Evolutionary conservation across 1,140 invertebrate species (phyloP).

Genomic region (Aphis gossypii): DNA sequence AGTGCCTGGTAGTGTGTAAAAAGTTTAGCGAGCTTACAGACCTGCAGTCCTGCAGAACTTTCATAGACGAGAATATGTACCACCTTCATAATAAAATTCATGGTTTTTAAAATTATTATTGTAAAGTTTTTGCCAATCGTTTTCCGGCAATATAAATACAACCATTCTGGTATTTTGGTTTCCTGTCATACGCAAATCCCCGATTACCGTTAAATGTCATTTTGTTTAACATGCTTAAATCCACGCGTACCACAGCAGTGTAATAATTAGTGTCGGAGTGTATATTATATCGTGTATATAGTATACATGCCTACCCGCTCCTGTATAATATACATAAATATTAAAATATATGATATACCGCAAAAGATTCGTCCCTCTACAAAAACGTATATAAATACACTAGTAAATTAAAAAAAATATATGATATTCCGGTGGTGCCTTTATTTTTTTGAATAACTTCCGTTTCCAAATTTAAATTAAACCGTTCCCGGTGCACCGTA

Average conservation of each 20-base stretch:
- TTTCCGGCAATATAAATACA: neutral
- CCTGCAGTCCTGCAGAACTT: neutral
- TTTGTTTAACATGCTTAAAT: neutral
- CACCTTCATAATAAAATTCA: neutral
- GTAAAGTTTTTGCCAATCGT: neutral
- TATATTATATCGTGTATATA: neutral
- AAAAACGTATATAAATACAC: neutral
- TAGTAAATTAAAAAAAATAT: neutral
- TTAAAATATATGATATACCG: neutral
- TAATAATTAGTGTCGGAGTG: neutral
- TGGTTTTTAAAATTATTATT: neutral
- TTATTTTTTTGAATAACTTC: conserved; percentile 17
- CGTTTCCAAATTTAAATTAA: conserved; percentile 31
- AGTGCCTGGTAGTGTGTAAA: neutral
- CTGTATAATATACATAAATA: neutral
- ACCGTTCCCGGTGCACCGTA: neutral
- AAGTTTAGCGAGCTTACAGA: neutral
- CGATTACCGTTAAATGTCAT: neutral
- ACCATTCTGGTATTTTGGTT: neutral
- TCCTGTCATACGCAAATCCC: neutral
- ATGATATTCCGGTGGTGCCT: neutral
- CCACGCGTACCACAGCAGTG: neutral
- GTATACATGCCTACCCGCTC: neutral
- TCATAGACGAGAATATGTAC: too few species aligned
- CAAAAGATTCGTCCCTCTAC: neutral